These are phyloP conservation scores for Tenthredo notha DNA, from an alignment of 2,888 invertebrate genomes.

Conservation along the genomic window DNA sequence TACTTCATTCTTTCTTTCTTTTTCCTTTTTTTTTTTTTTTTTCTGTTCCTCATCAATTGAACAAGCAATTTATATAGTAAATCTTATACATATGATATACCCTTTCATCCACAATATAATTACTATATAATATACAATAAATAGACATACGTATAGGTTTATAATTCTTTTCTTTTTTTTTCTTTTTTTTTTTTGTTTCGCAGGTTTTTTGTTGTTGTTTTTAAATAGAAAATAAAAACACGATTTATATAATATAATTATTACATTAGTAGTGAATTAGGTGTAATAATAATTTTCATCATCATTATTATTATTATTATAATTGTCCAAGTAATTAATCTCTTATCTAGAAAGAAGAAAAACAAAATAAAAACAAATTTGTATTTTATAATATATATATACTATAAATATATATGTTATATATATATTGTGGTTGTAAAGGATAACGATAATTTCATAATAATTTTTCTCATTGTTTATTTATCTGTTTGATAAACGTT, in stretches of 20 bases:
- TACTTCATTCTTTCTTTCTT: neutral
- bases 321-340: slow-evolving; percentile 56
- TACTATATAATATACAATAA: slow-evolving; percentile 26
- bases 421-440: slow-evolving; percentile 87
- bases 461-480: neutral
- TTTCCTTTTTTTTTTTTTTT: neutral
- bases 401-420: too few relatives aligned
- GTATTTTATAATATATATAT: slow-evolving; percentile 75
- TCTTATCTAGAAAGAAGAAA: slow-evolving; percentile 52
- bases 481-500: neutral
- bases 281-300: slow-evolving; percentile 49
- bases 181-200: neutral
- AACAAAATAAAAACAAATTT: neutral
- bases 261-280: slow-evolving; percentile 21
- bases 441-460: slow-evolving; percentile 63
- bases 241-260: neutral
- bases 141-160: neutral
- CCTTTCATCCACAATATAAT: slow-evolving; percentile 66
- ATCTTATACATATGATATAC: slow-evolving; percentile 48
- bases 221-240: neutral
- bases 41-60: slow-evolving; percentile 53
- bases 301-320: neutral
- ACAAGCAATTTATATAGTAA: slow-evolving; percentile 44
- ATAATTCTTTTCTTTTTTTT: neutral
- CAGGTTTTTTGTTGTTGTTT: slow-evolving; percentile 31